Evolutionary conservation across 2,113 vertebrate species (phyloP).

Genomic region (Dasyurus viverrinus): DNA sequence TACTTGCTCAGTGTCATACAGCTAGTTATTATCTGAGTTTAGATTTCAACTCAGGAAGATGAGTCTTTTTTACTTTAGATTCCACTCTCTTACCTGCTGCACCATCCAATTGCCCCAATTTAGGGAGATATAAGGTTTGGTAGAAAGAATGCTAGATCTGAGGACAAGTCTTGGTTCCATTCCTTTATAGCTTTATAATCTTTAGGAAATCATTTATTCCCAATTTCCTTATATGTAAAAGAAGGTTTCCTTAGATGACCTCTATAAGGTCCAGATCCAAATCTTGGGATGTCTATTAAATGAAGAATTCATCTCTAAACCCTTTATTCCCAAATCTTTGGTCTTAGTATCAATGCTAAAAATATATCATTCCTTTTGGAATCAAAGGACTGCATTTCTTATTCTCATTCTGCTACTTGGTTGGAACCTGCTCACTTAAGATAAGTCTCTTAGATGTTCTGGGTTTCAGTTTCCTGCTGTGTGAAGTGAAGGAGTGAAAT

Average conservation of each 20-base stretch:
- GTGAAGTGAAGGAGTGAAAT: neutral
- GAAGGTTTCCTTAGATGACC: neutral
- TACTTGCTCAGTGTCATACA: neutral
- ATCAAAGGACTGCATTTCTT: neutral
- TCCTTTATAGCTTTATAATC: neutral
- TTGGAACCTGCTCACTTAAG: neutral
- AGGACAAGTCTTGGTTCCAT: neutral
- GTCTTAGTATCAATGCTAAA: neutral
- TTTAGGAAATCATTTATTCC: neutral
- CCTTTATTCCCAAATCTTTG: neutral
- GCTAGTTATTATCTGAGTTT: neutral
- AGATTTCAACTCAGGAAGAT: too few species aligned
- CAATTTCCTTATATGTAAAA: neutral
- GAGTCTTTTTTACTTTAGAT: too few species aligned
- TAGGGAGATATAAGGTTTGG: neutral
- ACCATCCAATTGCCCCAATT: too few species aligned
- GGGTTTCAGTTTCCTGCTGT: neutral
- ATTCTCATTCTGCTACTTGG: neutral
- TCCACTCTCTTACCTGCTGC: too few species aligned
- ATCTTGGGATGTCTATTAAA: neutral
- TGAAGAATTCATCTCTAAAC: neutral
- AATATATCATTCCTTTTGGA: neutral
- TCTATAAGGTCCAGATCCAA: neutral
- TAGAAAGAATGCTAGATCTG: accelerated
- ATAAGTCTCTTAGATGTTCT: neutral